Base-by-base conservation (phyloP, 2,797 vertebrate genomes). In the Clarias laeviceps region DNA sequence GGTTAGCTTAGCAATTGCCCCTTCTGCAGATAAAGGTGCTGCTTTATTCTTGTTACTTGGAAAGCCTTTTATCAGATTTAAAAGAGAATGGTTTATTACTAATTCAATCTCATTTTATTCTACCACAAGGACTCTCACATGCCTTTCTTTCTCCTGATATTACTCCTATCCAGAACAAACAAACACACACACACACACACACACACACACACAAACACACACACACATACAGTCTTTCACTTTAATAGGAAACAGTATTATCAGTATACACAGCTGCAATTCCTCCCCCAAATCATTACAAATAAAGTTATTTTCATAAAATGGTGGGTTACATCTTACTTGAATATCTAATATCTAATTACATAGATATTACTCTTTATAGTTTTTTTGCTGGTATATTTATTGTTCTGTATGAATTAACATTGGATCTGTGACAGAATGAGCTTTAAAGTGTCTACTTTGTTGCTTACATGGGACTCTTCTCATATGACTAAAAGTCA, bases 11-110 rank as follows among this genome's bases (percentile, higher is more conserved):
- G 77, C 14, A n/a, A 34, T 78, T 84, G 82, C 34, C 32, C 62
- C 64, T 61, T 29, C 82, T 82, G 64, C 85, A 88, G 62, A 81
- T 74, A 27, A 32, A 77, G 79, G 22, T 24, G 15, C 62, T 82
- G 83, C 40, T 76, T 86, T 74, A 40, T 40, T 68, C 56, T 90
- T 77, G 86, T 88, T 83, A 86, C 78, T 57, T 70, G 77, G 62
- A 88, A 87, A 81, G 65, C 56, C 18, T 76, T 14, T 77, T 83
- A 80, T 61, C 20, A 78, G 5, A 87, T 87, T 80, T 3, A 40
- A 80, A 17, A 34, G 12, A 66, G 72, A 76, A 40, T 15, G 27
- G 45, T 86, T 22, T 40, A 76, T 34, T 54, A 45, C 34, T 40
- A 27, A 40, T 68, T 4, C n/a, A 29, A 27, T 85, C 29, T 82